Base-by-base conservation (phyloP, 2,888 invertebrate genomes). In the Napeogenes sylphis region DNA sequence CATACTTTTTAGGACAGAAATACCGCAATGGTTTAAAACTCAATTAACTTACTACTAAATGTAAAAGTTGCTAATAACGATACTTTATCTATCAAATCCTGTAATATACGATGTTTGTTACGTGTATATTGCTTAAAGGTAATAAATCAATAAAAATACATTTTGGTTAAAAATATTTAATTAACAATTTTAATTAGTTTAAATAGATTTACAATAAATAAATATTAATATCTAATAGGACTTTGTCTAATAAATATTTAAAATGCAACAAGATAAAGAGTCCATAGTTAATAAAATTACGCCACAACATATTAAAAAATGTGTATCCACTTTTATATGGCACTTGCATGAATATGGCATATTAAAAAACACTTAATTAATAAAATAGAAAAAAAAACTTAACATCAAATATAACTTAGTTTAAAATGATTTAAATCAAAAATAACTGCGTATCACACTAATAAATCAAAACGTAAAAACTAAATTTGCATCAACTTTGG, bases 401-500 rank as follows among this genome's bases (percentile, higher is more conserved):
- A 51, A 47, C n/a, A n/a, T 51, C 8, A 30, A 51, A 30, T 51
- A 56, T 38, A 32, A 56, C 45, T 12, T 6, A 59, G 54, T 4
- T 30, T 38, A 38, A 59, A 47, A 45, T 58, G 55, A 32, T 57
- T 56, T 54, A 45, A 62, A 56, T 38, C 13, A 5, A 14, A 59
- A 42, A 59, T 30, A 38, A 53, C 32, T 38, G 13, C 47, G 13
- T 58, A 61, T 58, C 57, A 59, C 65, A 65, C 58, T 58, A 30
- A 10, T n/a, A 57, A 67, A 66, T 67, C 62, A 61, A 56, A 66
- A 70, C 47, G 59, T 62, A 62, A 65, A 73, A 68, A 73, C 73
- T 84, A 70, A 83, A 80, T 80, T 79, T 80, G 80, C 73, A 78
- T 79, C 81, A 87, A 82, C 90, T 90, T 90, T 90, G 90, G 90